Evolutionary conservation across 2,888 invertebrate species (phyloP), one percentile per base, ranked within the genome.

Genomic region (Tineola bisselliella): DNA sequence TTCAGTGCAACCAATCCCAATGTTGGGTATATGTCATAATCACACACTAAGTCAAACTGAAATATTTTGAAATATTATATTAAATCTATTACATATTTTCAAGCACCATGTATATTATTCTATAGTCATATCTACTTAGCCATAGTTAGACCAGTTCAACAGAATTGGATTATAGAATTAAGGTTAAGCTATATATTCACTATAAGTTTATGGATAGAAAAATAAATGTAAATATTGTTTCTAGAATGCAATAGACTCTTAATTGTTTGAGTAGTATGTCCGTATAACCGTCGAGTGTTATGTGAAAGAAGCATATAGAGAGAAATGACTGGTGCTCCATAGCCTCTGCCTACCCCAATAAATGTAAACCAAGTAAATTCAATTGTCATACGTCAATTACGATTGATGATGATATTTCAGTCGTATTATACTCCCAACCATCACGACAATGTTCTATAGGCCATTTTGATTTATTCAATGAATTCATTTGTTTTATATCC

Each of bases 1-100:
- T 96, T 97, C 61, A 97, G 88, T 3, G 95, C 93, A 0, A 94
- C 94, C 66, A 97, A 83, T 8, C 95, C 95, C 61, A 96, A 88
- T 0, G 95, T 95, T 2, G 96, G 96, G 79, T 95, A 95, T 67
- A 95, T 94, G 64, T 93, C 92, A 66, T 90, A 90, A 62, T 94
- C 93, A 75, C 97, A 97, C 56, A 97, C 96, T 70, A 97, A 88
- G 83, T 96, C 91, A 79, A 95, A 97, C 96, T 96, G 88, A 67
- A 90, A 88, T 2, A 38, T 38, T 38, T 6, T 6, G 25, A 25
- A 25, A 4, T 25, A 25, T 2, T 2, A 4, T 4, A 25, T 2
- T 25, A 25, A 4, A 25, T 4, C 6, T 25, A 25, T 25, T 25
- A n/a, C n/a, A n/a, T n/a, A n/a, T n/a, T n/a, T n/a, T n/a, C n/a